phyloP scores from a whole-genome alignment of 2,888 invertebrate species.

The Sycophila texana region DNA sequence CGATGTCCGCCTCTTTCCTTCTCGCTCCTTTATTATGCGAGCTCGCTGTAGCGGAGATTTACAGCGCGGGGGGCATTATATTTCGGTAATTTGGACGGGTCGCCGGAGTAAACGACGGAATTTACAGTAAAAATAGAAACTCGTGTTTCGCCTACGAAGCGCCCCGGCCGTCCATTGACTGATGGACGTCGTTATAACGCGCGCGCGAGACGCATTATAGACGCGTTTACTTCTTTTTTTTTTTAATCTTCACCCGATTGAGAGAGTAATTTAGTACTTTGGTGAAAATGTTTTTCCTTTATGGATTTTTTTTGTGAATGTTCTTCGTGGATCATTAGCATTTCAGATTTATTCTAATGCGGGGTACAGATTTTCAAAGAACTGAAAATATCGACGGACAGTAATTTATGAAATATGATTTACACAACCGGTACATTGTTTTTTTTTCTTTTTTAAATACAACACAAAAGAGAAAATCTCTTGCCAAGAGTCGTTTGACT shows the following conservation, averaged over 20 bases:
- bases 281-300: neutral
- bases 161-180: constrained; percentile 24
- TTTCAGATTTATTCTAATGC: constrained; percentile 7
- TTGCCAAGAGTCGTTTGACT: neutral
- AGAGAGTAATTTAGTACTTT: constrained; percentile 13
- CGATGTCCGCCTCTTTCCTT: constrained; percentile 27
- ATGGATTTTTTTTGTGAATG: neutral
- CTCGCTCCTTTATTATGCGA: constrained; percentile 45
- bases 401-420: too few relatives aligned
- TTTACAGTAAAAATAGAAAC: constrained; percentile 48
- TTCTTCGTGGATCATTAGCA: constrained; percentile 9
- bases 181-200: constrained; percentile 28
- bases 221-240: neutral
- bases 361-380: too few relatives aligned
- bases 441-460: neutral
- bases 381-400: too few relatives aligned
- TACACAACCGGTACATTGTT: neutral
- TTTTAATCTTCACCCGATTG: constrained; percentile 8
- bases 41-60: constrained; percentile 50
- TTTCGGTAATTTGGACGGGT: constrained; percentile 52
- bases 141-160: constrained; percentile 47
- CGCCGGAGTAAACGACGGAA: constrained; percentile 39
- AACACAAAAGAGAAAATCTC: neutral
- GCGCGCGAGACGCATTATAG: neutral
- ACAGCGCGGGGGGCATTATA: constrained; percentile 49